Evolutionary conservation across 2,888 invertebrate genomes (phyloP), one percentile per base, ranked within the genome.

Genomic region (Leptothorax acervorum): DNA sequence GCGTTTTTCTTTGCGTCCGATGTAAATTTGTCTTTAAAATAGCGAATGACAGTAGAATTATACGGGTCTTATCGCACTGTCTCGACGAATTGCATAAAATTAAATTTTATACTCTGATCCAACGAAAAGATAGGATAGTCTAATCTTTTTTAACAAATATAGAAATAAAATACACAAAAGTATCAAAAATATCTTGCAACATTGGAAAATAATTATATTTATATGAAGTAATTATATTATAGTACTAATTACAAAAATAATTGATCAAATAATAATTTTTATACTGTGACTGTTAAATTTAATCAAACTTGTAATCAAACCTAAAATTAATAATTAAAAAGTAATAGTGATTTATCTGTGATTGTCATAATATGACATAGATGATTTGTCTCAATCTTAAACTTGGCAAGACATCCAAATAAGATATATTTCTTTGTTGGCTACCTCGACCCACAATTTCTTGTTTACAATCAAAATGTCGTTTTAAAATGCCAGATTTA

Each of bases 381-480:
- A 53, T 39, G n/a, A 71, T 75, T 62, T 75, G 62, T 62, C 75
- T 75, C 23, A 48, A 75, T 48, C 74, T 28, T 60, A 62, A 75
- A 62, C 75, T 75, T 75, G 75, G 75, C 75, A 60, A 48, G n/a
- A 35, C 9, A n/a, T 8, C 23, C 15, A 31, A 35, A 8, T 35
- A 28, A 35, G 48, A 23, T 48, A 48, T 62, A 63, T 23, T 31
- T 48, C 28, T 45, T 45, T 42, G 74, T 53, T 62, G 74, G 51
- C 31, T 62, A n/a, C 2, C 4, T 62, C 15, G 23, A 9, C 15
- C 5, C 3, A 53, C 23, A 35, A 75, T 15, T 62, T 48, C 75
- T 62, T 75, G 62, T 75, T 75, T 75, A 75, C 62, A 75, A 35
- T 62, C 62, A 45, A n/a, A 75, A 48, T 62, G n/a, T 23, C 48